phyloP scores from a whole-genome alignment of 2,113 vertebrate species.

The Gadus chalcogrammus region DNA sequence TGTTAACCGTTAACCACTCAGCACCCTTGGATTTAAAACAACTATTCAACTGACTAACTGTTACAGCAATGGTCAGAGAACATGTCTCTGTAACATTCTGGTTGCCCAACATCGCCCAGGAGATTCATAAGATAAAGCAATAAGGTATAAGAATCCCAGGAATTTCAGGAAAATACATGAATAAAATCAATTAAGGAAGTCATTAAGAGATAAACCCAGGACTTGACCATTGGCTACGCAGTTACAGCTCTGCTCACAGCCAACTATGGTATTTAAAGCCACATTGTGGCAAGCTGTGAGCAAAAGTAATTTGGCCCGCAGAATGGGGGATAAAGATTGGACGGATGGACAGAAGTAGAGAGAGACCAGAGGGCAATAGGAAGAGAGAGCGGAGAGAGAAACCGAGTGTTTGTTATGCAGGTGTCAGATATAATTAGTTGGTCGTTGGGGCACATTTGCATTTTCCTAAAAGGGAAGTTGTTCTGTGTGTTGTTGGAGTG shows the following conservation, averaged over 20 bases:
- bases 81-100: no score
- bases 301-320: neutral
- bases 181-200: no score
- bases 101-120: no score
- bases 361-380: neutral
- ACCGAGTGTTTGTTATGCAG: constrained; percentile 69
- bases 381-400: constrained; percentile 33
- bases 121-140: no score
- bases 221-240: constrained; percentile 14
- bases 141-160: no score
- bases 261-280: neutral
- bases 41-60: no score
- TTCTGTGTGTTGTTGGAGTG: constrained; percentile 27
- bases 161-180: no score
- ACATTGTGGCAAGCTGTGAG: neutral
- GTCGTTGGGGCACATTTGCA: constrained; percentile 79
- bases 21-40: no score
- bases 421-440: constrained; percentile 80
- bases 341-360: constrained; percentile 29
- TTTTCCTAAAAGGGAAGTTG: constrained; percentile 79
- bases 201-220: neutral
- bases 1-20: no score
- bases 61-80: no score
- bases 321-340: constrained; percentile 7
- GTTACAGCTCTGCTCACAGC: no score